Base-by-base conservation (phyloP, 2,888 invertebrate species). In the Eupeodes latifasciatus region DNA sequence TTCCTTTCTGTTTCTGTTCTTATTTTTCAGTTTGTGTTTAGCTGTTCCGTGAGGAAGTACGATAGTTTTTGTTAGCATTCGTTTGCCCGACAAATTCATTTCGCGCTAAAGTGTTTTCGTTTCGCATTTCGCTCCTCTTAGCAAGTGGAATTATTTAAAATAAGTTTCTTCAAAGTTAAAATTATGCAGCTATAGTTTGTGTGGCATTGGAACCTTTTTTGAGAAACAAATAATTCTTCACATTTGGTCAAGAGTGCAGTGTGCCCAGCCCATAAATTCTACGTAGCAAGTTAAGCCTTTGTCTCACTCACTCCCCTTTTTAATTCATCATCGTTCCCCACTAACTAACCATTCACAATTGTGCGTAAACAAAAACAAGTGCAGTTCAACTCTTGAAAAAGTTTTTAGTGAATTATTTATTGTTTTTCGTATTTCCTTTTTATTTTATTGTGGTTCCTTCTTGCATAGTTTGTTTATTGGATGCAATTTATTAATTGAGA, bases 311-410 rank as follows among this genome's bases (percentile, higher is more conserved):
- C 83, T 72, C 85, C 55, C 64, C 51, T n/a, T 27, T 27, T 72
- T 62, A 51, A 51, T 36, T 51, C 34, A 34, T 67, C 36, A 16
- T 47, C 19, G 53, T 16, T 40, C 19, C 47, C 49, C 69, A 27
- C 74, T 74, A 69, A 69, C 74, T 53, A 51, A 44, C 74, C 74
- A 82, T 78, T 82, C 78, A 75, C 85, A 51, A 69, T 80, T 79
- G 83, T 87, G 86, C 86, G 86, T 87, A 87, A 87, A 87, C 86
- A 87, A 80, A 86, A 87, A 84, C 86, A 87, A 87, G 86, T 87
- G 86, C 86, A 87, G 75, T 75, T 44, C 72, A 82, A 74, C 67
- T 72, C 27, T 27, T 2, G 27, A 57, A 72, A 72, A 59, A 40
- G 40, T 40, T 40, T 40, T 40, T 40, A 7, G 34, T 59, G 67